Evolutionary conservation across 2,113 vertebrate genomes (phyloP), one percentile per base, ranked within the genome.

Genomic region (Apeltes quadracus): DNA sequence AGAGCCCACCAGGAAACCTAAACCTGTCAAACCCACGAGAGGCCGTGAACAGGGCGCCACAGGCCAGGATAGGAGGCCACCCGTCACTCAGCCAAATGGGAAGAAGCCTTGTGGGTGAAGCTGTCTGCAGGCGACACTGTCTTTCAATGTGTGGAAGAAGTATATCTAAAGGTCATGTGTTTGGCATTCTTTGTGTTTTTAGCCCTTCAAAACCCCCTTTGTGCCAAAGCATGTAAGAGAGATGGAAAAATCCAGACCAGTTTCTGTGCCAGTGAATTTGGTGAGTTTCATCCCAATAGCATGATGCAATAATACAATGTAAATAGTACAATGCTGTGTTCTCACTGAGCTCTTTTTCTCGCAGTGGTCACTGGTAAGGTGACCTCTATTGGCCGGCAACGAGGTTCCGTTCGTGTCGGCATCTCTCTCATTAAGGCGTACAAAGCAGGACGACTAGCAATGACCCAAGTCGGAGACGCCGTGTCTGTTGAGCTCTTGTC

Each of bases 181-280:
- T 23, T 15, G 5, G 10, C n/a, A 15, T 27, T 58, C 3, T 63
- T 53, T 62, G 1, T 65, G 14, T 70, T 61, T 68, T 4, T 41
- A 93, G 90, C 61, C 14, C 18, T 51, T 41, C 64, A 70, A n/a
- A 93, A 93, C 66, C 90, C 93, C 7, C 50, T 90, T n/a, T 95
- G 94, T 73, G 67, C 53, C 80, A 93, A 75, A 88, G 87, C 48
- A 14, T 97, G 95, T 66, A 93, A 89, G 46, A 86, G 95, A 77
- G 84, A 77, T 0, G 95, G 95, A 76, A 95, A 89, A 11, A 86
- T 97, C 51, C 94, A 95, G 84, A 85, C 54, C 67, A 94, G 94
- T 77, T 96, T 95, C 88, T 97, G 96, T 67, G 44, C 91, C 86
- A 96, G 94, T 62, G 90, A 94, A 82, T 95, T 96, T 71, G 96